phyloP scores from a whole-genome alignment of 2,797 vertebrate species.

The Dallia pectoralis region DNA sequence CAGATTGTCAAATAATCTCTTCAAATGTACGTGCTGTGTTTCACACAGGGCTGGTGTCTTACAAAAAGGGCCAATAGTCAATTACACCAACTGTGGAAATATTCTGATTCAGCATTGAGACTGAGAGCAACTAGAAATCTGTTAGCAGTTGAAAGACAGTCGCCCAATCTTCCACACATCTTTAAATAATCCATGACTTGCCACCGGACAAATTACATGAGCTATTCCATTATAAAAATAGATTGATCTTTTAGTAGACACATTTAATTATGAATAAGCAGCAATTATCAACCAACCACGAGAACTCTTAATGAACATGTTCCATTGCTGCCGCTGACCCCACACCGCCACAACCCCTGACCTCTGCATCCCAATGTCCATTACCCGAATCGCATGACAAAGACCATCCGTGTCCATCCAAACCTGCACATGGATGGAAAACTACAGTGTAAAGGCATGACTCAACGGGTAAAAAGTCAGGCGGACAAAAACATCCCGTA shows the following conservation, averaged over 20 bases:
- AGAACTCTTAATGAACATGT: neutral
- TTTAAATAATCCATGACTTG: neutral
- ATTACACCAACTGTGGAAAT: constrained; percentile 16
- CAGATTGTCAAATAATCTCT: neutral
- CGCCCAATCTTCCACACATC: neutral
- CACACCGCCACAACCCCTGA: constrained; percentile 54
- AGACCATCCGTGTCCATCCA: constrained; percentile 42
- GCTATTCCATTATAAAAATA: neutral
- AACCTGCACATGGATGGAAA: constrained; percentile 24
- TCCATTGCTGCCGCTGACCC: constrained; percentile 41
- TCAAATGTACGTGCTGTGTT: neutral
- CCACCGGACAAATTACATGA: neutral
- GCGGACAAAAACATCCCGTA: constrained; percentile 66
- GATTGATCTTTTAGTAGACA: neutral
- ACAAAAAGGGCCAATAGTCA: constrained; percentile 5
- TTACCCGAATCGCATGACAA: constrained; percentile 37
- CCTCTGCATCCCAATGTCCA: constrained; percentile 48
- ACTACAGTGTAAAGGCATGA: constrained; percentile 54
- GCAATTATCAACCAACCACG: neutral
- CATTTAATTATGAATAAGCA: neutral
- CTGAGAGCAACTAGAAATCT: neutral
- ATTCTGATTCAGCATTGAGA: neutral
- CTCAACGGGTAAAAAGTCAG: constrained; percentile 36
- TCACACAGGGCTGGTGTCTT: neutral
- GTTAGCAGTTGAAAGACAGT: constrained; percentile 36